Base-by-base conservation (phyloP, 1,140 invertebrate species). In the Drosophila sp. region DNA sequence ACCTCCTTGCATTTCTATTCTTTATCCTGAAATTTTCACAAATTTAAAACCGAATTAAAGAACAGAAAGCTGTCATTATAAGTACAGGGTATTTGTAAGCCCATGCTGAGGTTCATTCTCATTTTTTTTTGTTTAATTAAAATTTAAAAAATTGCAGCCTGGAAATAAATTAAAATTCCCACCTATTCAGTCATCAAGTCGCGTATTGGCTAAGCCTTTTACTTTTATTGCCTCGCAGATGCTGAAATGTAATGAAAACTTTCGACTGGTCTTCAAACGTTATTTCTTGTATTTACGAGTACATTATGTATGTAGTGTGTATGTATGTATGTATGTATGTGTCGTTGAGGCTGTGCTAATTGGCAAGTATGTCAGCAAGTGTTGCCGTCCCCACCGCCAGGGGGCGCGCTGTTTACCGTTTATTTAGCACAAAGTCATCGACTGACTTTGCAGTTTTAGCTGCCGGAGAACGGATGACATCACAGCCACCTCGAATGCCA, bases 101-200 rank as follows among this genome's bases (percentile, higher is more conserved):
- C 48, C 18, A 16, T 43, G 8, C 40, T 18, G 1, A 29, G 6
- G 0, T 32, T 16, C 16, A n/a, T 1, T 27, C 7, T 7, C 32
- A 8, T 34, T 71, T 77, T 4, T 4, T 74, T 62, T 53, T 18
- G 29, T 66, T 82, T 82, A 82, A 82, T 82, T 82, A 82, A 82
- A 81, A 81, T 64, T 43, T 45, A 46, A 46, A 43, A 51, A 21
- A 57, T 43, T 46, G 53, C 25, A 21, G 51, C 66, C 4, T 58
- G 40, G 21, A 72, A 76, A 80, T 61, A 53, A 70, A 77, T 77
- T 56, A 50, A 18, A 57, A 36, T 18, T 18, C 34, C 7, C 38
- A 48, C 16, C 40, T 41, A 57, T 67, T 40, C 25, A 57, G 16
- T 14, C 63, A 40, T 59, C 65, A 46, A 63, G 61, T 45, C 16